These are phyloP conservation scores for Rhynchomys soricoides DNA, from an alignment of 2,113 vertebrate genomes.

Conservation along the genomic window DNA sequence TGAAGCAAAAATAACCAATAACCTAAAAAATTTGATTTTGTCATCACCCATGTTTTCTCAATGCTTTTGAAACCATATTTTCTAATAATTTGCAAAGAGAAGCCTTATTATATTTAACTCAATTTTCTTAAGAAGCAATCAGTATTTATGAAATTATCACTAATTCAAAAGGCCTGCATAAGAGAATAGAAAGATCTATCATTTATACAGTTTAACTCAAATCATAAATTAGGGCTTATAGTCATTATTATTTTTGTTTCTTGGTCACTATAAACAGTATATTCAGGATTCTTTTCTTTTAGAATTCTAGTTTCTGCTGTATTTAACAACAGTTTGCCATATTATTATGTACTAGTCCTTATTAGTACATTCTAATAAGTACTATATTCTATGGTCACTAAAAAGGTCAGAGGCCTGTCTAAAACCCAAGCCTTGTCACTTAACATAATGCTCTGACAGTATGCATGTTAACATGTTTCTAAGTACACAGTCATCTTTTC, in stretches of 20 bases:
- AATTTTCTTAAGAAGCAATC: not conserved
- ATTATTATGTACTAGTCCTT: no score
- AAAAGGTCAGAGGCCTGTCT: not conserved
- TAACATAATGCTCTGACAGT: not conserved
- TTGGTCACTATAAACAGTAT: not conserved
- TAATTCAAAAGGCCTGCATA: not conserved
- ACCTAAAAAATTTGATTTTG: not conserved
- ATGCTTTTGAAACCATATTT: not conserved
- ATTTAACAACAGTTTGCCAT: not conserved
- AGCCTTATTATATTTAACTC: not conserved
- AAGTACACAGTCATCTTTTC: not conserved
- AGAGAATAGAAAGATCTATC: not conserved
- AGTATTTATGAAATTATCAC: not conserved
- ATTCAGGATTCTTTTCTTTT: not conserved
- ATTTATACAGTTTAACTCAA: not conserved
- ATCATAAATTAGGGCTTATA: not conserved
- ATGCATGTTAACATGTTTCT: not conserved
- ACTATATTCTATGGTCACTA: not conserved
- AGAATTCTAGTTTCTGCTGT: not conserved
- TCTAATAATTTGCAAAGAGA: not conserved
- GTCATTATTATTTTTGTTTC: not conserved
- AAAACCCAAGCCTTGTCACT: not conserved
- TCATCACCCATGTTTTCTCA: accelerated
- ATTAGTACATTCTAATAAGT: not conserved
- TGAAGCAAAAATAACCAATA: not conserved